These are phyloP conservation scores for Thryonomys swinderianus DNA, from an alignment of 2,113 vertebrate genomes.

Conservation along the genomic window DNA sequence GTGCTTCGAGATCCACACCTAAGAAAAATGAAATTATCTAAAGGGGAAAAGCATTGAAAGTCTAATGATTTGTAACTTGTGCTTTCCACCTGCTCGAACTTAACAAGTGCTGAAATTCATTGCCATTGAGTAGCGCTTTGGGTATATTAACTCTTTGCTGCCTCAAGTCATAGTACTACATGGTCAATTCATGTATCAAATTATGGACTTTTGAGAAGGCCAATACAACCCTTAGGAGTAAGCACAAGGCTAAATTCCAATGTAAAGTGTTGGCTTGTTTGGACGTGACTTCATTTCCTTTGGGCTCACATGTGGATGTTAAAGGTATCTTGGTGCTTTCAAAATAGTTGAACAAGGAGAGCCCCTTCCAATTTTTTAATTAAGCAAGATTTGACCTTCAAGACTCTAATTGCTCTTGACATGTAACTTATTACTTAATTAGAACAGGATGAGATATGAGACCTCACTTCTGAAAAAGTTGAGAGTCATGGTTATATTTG, in stretches of 20 bases:
- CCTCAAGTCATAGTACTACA: not conserved
- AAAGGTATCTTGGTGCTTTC: constrained; percentile 49
- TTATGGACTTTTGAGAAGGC: not conserved
- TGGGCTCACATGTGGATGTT: not conserved
- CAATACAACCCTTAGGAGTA: not conserved
- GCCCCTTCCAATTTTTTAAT: constrained; percentile 59
- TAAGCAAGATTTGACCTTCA: constrained; percentile 72
- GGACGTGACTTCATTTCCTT: not conserved
- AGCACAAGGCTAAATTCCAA: constrained; percentile 48
- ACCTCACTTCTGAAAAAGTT: constrained; percentile 45
- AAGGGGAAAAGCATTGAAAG: not conserved
- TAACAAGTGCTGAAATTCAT: not conserved
- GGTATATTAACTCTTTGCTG: not conserved
- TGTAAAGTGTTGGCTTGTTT: not conserved
- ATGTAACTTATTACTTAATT: constrained; percentile 77
- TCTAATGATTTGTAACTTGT: constrained; percentile 29
- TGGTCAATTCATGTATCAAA: constrained; percentile 14
- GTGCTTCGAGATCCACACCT: not conserved
- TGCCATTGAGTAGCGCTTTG: not conserved
- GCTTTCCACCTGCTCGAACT: not conserved
- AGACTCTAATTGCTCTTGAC: constrained; percentile 63
- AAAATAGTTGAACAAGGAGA: constrained; percentile 41
- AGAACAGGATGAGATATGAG: constrained; percentile 63
- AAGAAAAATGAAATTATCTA: not conserved
- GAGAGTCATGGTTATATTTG: constrained; percentile 32